These are phyloP conservation scores for Drosophila chauvacae DNA, from an alignment of 1,140 invertebrate species.

Conservation along the genomic window DNA sequence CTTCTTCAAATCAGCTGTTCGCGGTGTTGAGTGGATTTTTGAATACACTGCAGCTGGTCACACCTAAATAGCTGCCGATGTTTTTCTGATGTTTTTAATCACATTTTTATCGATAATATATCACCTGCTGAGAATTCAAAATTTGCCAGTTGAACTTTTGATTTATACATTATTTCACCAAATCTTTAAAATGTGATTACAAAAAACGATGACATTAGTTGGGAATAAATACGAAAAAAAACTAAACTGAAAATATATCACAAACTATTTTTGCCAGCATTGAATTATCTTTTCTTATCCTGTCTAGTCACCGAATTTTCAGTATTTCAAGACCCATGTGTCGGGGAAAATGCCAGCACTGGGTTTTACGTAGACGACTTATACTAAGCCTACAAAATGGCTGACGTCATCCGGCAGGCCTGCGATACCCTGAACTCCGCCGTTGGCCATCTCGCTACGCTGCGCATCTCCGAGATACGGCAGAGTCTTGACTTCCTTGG, in stretches of 20 bases:
- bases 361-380: neutral
- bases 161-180: no score
- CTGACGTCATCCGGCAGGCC: neutral
- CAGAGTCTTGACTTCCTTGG: conserved; percentile 56
- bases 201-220: no score
- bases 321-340: neutral
- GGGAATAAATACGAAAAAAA: no score
- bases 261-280: neutral
- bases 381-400: conserved; percentile 50
- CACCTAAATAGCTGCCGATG: neutral
- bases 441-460: conserved; percentile 25
- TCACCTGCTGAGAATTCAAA: neutral
- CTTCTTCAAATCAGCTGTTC: conserved; percentile 10
- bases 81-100: no score
- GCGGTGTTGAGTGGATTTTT: neutral
- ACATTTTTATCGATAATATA: neutral
- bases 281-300: conserved; percentile 1
- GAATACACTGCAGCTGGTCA: neutral
- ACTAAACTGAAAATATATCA: neutral
- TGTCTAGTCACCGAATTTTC: neutral
- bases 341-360: conserved; percentile 25
- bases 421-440: conserved; percentile 8
- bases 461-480: conserved; percentile 49
- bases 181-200: no score
- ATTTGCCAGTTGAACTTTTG: neutral